These are phyloP conservation scores for Charadrius vociferus DNA, from an alignment of 2,113 vertebrate genomes.

Conservation along the genomic window DNA sequence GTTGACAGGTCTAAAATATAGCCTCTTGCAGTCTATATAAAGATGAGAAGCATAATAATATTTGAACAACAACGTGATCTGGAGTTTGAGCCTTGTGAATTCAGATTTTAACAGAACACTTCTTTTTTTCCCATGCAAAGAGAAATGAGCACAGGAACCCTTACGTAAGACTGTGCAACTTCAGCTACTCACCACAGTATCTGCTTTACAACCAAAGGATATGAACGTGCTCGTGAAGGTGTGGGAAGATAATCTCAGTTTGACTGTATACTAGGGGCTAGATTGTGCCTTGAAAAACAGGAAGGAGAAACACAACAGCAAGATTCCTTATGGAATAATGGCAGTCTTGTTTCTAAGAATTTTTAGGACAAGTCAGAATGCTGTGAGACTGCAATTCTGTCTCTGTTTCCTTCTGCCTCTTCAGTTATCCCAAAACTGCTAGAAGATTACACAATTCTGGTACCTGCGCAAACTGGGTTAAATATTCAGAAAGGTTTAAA, in stretches of 20 bases:
- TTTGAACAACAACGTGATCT: background rate
- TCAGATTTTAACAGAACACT: background rate
- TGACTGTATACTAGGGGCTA: background rate
- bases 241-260: background rate
- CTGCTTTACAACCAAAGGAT: background rate
- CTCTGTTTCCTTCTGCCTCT: background rate
- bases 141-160: background rate
- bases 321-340: background rate
- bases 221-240: background rate
- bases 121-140: background rate
- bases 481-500: background rate
- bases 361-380: background rate
- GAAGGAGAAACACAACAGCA: background rate
- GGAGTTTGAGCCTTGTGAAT: background rate
- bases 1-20: slow-evolving; percentile 17
- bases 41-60: background rate
- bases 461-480: background rate
- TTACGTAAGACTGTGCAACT: background rate
- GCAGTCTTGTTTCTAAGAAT: background rate
- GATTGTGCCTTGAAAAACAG: background rate
- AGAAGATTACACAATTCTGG: background rate
- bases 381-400: background rate
- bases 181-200: background rate
- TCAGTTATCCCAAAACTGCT: background rate
- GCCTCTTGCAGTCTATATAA: background rate